Evolutionary conservation across 1,140 invertebrate genomes (phyloP).

Genomic region (Ips typographus): DNA sequence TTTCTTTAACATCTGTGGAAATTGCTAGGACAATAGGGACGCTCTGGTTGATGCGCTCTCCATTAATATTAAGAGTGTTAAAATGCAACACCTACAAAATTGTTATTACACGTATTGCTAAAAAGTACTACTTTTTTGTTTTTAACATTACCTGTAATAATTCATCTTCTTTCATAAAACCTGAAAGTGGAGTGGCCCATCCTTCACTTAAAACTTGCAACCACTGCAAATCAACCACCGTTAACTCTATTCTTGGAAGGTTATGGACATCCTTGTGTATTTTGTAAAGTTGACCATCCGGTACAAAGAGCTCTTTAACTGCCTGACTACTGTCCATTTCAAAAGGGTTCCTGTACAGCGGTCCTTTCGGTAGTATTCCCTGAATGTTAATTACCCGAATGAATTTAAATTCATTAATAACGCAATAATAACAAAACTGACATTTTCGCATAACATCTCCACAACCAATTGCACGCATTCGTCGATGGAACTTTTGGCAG

Average conservation of each 20-base stretch:
- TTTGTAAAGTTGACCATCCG: slow-evolving; percentile 62
- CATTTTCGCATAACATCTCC: slow-evolving; percentile 68
- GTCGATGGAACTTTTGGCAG: slow-evolving; percentile 75
- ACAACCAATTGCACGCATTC: slow-evolving; percentile 83
- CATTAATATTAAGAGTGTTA: slow-evolving; percentile 74
- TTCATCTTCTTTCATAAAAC: slow-evolving; percentile 96
- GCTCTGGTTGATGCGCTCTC: slow-evolving; percentile 81
- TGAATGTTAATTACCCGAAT: slow-evolving; percentile 13
- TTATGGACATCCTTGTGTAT: slow-evolving; percentile 69
- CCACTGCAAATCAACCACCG: slow-evolving; percentile 93
- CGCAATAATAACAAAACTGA: slow-evolving; percentile 50
- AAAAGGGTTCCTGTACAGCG: not conserved
- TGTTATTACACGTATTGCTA: not conserved
- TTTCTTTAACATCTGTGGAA: slow-evolving; percentile 71
- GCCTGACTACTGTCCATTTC: slow-evolving; percentile 41
- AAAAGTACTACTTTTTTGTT: not conserved
- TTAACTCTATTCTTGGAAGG: slow-evolving; percentile 72
- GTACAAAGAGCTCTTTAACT: slow-evolving; percentile 84
- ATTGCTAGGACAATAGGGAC: slow-evolving; percentile 94
- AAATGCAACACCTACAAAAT: slow-evolving; percentile 74
- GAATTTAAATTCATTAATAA: not conserved
- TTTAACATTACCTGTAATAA: slow-evolving; percentile 67
- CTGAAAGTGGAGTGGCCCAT: slow-evolving; percentile 93
- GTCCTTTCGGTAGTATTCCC: slow-evolving; percentile 34
- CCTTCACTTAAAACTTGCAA: slow-evolving; percentile 93